phyloP scores from a whole-genome alignment of 2,888 invertebrate species.

The Ochropleura leucogaster region DNA sequence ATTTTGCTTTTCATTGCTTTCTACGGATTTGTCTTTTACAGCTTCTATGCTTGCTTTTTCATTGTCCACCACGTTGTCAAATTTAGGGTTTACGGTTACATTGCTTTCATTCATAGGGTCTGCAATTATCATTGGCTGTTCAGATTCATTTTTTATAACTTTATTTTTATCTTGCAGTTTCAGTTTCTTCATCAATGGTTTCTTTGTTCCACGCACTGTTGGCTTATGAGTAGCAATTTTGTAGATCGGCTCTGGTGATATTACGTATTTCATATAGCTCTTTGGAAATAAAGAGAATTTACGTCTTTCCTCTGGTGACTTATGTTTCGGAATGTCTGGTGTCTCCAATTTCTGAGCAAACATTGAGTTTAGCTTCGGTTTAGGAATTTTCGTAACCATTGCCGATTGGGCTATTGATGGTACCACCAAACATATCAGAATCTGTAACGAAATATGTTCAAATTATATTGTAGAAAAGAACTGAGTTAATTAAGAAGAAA shows the following conservation, averaged over 20 bases:
- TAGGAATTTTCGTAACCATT: conserved; percentile 2
- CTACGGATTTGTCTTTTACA: conserved; percentile 7
- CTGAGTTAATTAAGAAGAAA: background rate
- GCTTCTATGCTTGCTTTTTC: conserved; percentile 27
- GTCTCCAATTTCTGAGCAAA: conserved; percentile 2
- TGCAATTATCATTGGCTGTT: background rate
- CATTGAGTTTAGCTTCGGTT: conserved; percentile 33
- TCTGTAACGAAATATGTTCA: conserved; percentile 37
- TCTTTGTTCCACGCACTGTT: conserved; percentile 48
- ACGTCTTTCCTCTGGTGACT: conserved; percentile 58
- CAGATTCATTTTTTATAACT: background rate
- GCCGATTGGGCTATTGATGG: conserved; percentile 28
- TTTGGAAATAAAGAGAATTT: conserved; percentile 69
- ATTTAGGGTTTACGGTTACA: background rate
- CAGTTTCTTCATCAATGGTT: conserved; percentile 64
- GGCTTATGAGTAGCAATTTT: conserved; percentile 42
- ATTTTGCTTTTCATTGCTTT: conserved; percentile 6
- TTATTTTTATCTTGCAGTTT: conserved; percentile 27
- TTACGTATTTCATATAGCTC: conserved; percentile 63
- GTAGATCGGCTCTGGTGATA: conserved; percentile 58
- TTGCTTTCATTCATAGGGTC: background rate
- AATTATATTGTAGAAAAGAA: background rate
- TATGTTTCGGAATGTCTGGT: conserved; percentile 2
- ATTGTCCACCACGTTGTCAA: background rate
- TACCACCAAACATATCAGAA: conserved; percentile 34